Evolutionary conservation across 2,888 invertebrate species (phyloP).

Genomic region (Leptopilina drosophilae): DNA sequence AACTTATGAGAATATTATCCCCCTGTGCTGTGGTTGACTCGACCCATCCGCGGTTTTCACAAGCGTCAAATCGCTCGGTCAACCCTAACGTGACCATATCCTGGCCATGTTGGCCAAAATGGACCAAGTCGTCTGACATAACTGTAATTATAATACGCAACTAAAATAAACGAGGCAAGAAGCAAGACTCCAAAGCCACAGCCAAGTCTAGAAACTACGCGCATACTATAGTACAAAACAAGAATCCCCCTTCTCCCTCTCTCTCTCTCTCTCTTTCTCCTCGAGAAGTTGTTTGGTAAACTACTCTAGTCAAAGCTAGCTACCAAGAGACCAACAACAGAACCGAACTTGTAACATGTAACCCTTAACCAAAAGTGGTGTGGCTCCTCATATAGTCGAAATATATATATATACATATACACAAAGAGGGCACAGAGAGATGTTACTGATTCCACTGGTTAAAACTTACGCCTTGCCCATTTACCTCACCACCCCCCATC

Average conservation of each 20-base stretch:
- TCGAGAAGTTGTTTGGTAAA: constrained; percentile 57
- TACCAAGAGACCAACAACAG: constrained; percentile 58
- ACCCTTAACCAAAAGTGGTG: constrained; percentile 52
- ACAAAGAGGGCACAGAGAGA: constrained; percentile 45
- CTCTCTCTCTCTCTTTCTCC: background rate
- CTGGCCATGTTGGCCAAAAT: constrained; percentile 64
- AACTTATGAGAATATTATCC: background rate
- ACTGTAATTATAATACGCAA: constrained; percentile 61
- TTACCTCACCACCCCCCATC: background rate
- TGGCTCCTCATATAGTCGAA: constrained; percentile 46
- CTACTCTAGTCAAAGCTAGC: constrained; percentile 45
- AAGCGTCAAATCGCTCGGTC: constrained; percentile 70
- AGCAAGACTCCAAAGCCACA: constrained; percentile 33
- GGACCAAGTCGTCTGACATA: constrained; percentile 52
- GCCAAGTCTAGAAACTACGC: constrained; percentile 46
- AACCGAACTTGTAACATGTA: constrained; percentile 64
- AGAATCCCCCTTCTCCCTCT: background rate
- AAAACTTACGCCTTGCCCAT: constrained; percentile 45
- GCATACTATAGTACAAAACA: constrained; percentile 46
- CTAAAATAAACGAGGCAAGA: constrained; percentile 55
- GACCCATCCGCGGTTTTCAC: constrained; percentile 6
- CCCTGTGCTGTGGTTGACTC: background rate
- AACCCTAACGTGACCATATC: constrained; percentile 72
- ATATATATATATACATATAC: constrained; percentile 48
- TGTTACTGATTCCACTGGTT: constrained; percentile 58